Evolutionary conservation across 2,888 invertebrate species (phyloP).

Genomic region (Stenolophus ochropezus): DNA sequence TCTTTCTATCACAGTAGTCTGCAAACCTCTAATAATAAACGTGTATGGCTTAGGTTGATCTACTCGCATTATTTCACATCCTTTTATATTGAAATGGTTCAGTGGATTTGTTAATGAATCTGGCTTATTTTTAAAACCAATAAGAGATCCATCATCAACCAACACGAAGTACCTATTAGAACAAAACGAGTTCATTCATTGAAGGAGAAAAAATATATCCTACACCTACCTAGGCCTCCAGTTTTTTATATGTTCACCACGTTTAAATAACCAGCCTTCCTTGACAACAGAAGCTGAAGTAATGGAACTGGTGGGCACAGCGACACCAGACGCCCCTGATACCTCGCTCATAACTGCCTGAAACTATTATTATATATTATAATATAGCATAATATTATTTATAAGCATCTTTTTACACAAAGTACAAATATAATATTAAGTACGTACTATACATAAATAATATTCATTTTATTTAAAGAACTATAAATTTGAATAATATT

Average conservation of each 20-base stretch:
- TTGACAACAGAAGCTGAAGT: constrained; percentile 79
- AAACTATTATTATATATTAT: neutral
- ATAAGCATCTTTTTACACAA: too few species aligned
- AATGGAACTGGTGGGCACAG: constrained; percentile 32
- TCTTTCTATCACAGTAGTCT: constrained; percentile 98
- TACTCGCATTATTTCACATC: constrained; percentile 97
- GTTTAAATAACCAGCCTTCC: constrained; percentile 96
- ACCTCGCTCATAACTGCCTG: constrained; percentile 42
- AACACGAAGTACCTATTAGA: constrained; percentile 88
- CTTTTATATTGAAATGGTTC: constrained; percentile 98
- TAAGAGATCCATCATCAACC: constrained; percentile 93
- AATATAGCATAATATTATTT: too few species aligned
- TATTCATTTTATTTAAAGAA: too few species aligned
- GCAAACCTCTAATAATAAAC: constrained; percentile 97
- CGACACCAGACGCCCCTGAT: constrained; percentile 31
- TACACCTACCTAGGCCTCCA: constrained; percentile 93
- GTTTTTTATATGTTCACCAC: constrained; percentile 99
- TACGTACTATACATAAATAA: too few species aligned
- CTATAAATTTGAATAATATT: too few species aligned
- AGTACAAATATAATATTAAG: too few species aligned
- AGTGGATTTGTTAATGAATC: constrained; percentile 90
- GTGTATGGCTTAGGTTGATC: constrained; percentile 97
- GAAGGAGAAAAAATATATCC: too few species aligned
- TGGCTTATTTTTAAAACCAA: constrained; percentile 95
- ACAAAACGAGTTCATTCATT: too few species aligned